A percentile compares a stretch with the other conserved stretches of the same genome.
Conservation (phyloP, 2,888 invertebrate species). For the Myopa testacea region DNA sequence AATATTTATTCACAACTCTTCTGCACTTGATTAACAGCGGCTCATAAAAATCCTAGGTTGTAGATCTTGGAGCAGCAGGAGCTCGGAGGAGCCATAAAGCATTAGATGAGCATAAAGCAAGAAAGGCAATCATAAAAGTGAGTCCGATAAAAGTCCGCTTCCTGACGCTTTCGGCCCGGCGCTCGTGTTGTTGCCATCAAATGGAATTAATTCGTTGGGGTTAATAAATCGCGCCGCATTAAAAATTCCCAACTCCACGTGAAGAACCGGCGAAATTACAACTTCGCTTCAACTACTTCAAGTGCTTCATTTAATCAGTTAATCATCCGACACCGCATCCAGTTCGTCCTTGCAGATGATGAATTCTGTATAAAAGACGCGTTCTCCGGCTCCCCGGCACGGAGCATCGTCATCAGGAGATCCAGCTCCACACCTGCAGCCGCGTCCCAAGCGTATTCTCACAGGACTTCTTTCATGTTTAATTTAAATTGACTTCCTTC, state of each 20-base stretch:
- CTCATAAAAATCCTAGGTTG: slow-evolving; percentile 8
- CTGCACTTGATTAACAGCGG: slow-evolving; percentile 20
- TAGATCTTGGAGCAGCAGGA: neutral
- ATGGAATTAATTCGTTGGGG: slow-evolving; percentile 33
- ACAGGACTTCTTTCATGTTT: slow-evolving; percentile 35
- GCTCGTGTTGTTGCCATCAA: neutral
- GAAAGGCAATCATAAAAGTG: neutral
- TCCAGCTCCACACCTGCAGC: neutral
- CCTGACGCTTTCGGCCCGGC: neutral
- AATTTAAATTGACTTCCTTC: slow-evolving; percentile 36
- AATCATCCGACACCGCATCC: slow-evolving; percentile 23
- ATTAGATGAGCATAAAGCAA: neutral
- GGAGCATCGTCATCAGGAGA: neutral
- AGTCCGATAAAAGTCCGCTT: slow-evolving; percentile 9
- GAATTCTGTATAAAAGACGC: neutral
- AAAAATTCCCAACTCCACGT: slow-evolving; percentile 21
- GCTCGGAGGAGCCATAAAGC: neutral
- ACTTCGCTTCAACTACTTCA: slow-evolving; percentile 30
- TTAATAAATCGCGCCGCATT: slow-evolving; percentile 34
- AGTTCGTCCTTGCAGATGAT: neutral
- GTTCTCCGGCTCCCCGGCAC: neutral
- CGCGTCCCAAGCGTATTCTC: neutral
- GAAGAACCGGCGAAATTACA: slow-evolving; percentile 11
- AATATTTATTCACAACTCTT: neutral
- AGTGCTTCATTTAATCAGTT: slow-evolving; percentile 38